Percentiles rank a stretch among this genome's conserved stretches.
Conservation (phyloP, 2,113 vertebrate species). For the Petromus typicus region DNA sequence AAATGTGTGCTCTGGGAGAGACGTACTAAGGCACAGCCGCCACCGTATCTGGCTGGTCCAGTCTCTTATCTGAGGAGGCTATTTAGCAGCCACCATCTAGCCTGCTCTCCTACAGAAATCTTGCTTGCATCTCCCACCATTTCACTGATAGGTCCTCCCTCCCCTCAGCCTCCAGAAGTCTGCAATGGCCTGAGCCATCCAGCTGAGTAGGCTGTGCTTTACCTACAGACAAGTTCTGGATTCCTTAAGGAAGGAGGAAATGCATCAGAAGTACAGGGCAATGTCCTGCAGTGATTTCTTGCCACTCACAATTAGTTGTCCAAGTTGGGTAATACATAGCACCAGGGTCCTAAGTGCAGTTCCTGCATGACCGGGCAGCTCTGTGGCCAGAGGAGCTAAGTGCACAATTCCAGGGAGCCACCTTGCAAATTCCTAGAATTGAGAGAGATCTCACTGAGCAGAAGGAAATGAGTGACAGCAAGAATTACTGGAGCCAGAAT, state of each 20-base stretch:
- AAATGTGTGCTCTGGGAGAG: background rate
- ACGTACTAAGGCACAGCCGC: background rate
- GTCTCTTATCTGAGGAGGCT: background rate
- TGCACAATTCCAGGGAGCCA: background rate
- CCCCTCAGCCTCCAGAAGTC: background rate
- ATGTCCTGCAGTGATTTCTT: background rate
- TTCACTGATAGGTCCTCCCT: background rate
- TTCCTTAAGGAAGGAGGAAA: conserved; percentile 7
- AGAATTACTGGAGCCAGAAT: background rate
- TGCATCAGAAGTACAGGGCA: background rate
- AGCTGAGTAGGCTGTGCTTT: background rate
- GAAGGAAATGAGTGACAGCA: background rate
- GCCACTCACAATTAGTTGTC: background rate
- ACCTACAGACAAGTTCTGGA: background rate
- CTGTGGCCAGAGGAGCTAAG: background rate
- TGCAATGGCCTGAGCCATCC: background rate
- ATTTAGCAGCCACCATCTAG: background rate
- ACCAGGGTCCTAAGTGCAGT: background rate
- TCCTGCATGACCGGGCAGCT: background rate
- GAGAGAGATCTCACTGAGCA: background rate
- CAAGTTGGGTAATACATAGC: background rate
- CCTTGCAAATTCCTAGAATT: background rate
- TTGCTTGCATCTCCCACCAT: background rate
- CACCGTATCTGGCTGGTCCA: background rate
- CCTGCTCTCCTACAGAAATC: background rate